phyloP scores from a whole-genome alignment of 2,797 vertebrate genomes.

The Muscicapa striata region DNA sequence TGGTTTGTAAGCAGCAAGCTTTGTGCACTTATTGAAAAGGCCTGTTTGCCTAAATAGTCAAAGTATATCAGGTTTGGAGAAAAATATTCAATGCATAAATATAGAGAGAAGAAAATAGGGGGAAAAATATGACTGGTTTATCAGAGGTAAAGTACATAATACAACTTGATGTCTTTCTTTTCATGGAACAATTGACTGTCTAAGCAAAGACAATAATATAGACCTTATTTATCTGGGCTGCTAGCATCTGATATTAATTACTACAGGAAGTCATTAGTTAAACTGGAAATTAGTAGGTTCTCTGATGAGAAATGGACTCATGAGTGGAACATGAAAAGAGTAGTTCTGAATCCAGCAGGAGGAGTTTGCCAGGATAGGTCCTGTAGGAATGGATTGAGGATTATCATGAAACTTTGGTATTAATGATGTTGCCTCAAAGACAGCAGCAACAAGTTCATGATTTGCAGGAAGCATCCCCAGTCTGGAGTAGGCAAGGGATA shows the following conservation, averaged over 20 bases:
- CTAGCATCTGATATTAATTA: background rate
- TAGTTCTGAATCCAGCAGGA: background rate
- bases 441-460: background rate
- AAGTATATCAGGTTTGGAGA: background rate
- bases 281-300: background rate
- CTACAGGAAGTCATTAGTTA: background rate
- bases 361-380: background rate
- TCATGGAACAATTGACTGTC: background rate
- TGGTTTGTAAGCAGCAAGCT: background rate
- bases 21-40: slow-evolving; percentile 2
- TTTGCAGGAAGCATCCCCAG: background rate
- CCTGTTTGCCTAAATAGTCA: background rate
- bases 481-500: background rate
- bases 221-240: background rate
- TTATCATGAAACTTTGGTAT: background rate
- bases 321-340: background rate
- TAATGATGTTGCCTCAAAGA: background rate
- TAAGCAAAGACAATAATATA: background rate
- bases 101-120: background rate
- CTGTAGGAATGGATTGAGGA: background rate
- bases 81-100: background rate
- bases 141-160: background rate
- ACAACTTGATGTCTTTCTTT: background rate
- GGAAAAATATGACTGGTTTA: background rate
- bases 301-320: background rate